Conservation (phyloP, 2,113 vertebrate species). For the Psittacula cyanocephala region DNA sequence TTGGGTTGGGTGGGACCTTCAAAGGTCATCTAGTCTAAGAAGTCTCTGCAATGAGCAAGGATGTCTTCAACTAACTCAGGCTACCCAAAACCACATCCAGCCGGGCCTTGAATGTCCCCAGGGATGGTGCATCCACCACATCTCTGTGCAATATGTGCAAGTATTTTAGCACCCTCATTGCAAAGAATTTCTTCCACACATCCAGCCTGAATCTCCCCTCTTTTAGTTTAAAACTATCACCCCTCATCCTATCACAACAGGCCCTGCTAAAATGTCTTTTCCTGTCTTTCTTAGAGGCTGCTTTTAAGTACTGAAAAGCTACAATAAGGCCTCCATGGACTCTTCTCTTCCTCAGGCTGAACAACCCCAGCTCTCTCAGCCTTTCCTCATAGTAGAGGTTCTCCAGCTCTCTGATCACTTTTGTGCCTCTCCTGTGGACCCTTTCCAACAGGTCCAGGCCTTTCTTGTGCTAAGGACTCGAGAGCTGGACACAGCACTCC, state of each 20-base stretch:
- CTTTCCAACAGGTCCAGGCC: background rate
- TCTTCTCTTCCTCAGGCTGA: background rate
- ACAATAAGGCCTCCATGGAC: background rate
- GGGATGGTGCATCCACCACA: background rate
- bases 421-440: background rate
- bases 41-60: background rate
- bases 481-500: background rate
- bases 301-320: background rate
- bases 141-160: background rate
- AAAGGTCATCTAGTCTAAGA: background rate
- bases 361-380: background rate
- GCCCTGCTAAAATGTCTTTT: background rate
- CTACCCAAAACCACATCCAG: background rate
- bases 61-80: background rate
- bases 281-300: background rate
- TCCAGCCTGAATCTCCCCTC: background rate
- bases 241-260: background rate
- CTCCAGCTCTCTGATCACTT: background rate
- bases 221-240: background rate
- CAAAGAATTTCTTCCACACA: background rate
- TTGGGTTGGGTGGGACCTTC: background rate
- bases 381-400: background rate
- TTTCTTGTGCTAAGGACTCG: background rate
- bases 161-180: background rate
- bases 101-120: background rate